Evolutionary conservation across 2,113 vertebrate genomes (phyloP), one percentile per base, ranked within the genome.

Genomic region (Limnothrissa miodon): DNA sequence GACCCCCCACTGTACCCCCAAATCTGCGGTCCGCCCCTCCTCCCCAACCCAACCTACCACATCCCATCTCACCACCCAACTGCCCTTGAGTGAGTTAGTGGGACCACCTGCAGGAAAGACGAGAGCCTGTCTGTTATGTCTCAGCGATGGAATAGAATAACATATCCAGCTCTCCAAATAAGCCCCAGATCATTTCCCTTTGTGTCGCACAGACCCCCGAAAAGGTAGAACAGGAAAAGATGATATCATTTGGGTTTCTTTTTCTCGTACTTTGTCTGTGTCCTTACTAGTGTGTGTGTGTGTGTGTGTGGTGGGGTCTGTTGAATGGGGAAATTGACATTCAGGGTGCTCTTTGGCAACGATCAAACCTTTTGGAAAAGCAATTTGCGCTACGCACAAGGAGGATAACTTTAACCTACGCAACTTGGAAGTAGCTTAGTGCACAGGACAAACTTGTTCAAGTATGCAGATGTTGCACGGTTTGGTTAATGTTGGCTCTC

Each of bases 91-190:
- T 85, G 92, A 89, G 33, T 45, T 44, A 87, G 92, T 91, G 91
- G 90, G 74, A 95, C 94, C 94, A 95, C 94, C 95, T 95, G 94
- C 87, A 90, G 94, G 93, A 95, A 94, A 94, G 93, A 91, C 91
- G 94, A 95, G 94, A 94, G 92, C 93, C 93, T 89, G 90, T 91
- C 92, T 95, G 95, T 95, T 95, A 95, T 95, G 95, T 95, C 95
- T 95, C 93, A 91, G 92, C 90, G 90, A 88, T 89, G 92, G 92
- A 95, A 95, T 94, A 94, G 94, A 95, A 94, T 94, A 94, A 95
- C 94, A 95, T 87, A 94, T 93, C 94, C 95, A 95, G 93, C 93
- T 94, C 93, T 95, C 92, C 94, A 95, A 95, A 95, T 94, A 94
- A 93, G 93, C 95, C 92, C 90, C 92, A 93, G 94, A 94, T 95